A percentile compares a stretch with the other conserved stretches of the same genome.
phyloP scores from a whole-genome alignment of 2,888 invertebrate genomes.

The Watsonalla cultraria region DNA sequence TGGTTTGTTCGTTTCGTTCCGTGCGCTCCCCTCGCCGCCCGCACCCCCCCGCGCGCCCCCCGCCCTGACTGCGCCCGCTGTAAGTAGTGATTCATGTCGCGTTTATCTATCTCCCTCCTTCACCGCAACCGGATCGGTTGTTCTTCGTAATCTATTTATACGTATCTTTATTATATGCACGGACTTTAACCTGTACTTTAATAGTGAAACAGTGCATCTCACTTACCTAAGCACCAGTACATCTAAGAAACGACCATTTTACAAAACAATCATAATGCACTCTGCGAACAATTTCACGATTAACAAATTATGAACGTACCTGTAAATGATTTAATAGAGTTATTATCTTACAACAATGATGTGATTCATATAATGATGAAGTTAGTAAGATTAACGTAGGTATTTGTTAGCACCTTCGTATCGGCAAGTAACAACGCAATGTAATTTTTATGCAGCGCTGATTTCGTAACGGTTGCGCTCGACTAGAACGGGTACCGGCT shows the following conservation, averaged over 20 bases:
- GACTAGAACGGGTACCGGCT: constrained; percentile 74
- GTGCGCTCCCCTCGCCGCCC: constrained; percentile 48
- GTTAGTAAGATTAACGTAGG: constrained; percentile 14
- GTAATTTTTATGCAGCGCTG: constrained; percentile 73
- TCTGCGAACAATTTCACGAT: too few species aligned
- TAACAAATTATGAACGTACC: too few species aligned
- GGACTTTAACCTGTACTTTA: constrained; percentile 58
- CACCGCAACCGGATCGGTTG: constrained; percentile 77
- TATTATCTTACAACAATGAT: too few species aligned
- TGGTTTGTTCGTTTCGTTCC: constrained; percentile 65
- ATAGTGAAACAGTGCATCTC: constrained; percentile 39
- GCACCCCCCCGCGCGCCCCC: constrained; percentile 45
- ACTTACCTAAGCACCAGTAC: not conserved
- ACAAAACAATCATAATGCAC: too few species aligned
- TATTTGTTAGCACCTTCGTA: constrained; percentile 22
- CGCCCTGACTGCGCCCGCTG: constrained; percentile 61
- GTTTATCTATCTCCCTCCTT: constrained; percentile 78
- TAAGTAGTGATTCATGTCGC: constrained; percentile 78
- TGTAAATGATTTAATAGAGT: too few species aligned
- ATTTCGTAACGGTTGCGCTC: constrained; percentile 77
- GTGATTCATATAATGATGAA: constrained; percentile 2
- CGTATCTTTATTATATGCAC: constrained; percentile 65
- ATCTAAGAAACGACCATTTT: not conserved
- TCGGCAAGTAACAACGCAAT: constrained; percentile 31
- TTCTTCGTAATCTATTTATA: constrained; percentile 77